These are phyloP conservation scores for Camelus bactrianus DNA, from an alignment of 2,113 vertebrate species.

Conservation along the genomic window DNA sequence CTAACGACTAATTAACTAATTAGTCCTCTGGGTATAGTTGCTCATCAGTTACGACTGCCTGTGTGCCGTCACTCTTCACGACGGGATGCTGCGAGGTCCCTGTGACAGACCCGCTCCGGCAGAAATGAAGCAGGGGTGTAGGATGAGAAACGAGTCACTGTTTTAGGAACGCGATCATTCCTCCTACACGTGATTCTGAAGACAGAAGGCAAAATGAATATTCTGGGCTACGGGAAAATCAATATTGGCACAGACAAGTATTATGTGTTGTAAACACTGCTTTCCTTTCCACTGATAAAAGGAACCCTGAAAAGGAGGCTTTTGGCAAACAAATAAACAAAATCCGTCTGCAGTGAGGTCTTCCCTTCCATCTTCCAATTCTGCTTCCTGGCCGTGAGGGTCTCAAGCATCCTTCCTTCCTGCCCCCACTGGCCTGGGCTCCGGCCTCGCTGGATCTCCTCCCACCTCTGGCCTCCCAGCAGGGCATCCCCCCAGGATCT, in stretches of 20 bases:
- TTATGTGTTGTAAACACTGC: background rate
- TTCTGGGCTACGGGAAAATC: background rate
- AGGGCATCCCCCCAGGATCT: background rate
- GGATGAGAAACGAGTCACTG: background rate
- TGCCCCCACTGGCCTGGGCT: too few species aligned
- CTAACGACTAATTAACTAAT: background rate
- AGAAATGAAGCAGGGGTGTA: fast-evolving
- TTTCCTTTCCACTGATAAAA: constrained; percentile 9
- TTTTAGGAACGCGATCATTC: background rate
- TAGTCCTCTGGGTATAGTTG: too few species aligned
- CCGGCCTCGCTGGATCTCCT: background rate
- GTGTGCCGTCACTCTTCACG: background rate
- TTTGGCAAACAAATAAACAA: background rate
- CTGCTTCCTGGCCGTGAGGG: background rate
- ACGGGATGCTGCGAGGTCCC: fast-evolving
- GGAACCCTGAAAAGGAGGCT: background rate
- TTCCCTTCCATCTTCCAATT: background rate
- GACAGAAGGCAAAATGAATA: background rate
- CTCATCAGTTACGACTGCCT: too few species aligned
- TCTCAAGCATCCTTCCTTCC: fast-evolving
- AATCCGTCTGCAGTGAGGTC: background rate
- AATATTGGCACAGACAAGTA: background rate
- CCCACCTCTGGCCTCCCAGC: background rate
- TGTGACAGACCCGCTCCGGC: background rate
- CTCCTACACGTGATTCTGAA: background rate